Percentiles rank a stretch among this genome's conserved stretches.
These are phyloP conservation scores for Apostichopus californicus DNA, from an alignment of 35 echinoderm and acorn worm species.

Conservation along the genomic window DNA sequence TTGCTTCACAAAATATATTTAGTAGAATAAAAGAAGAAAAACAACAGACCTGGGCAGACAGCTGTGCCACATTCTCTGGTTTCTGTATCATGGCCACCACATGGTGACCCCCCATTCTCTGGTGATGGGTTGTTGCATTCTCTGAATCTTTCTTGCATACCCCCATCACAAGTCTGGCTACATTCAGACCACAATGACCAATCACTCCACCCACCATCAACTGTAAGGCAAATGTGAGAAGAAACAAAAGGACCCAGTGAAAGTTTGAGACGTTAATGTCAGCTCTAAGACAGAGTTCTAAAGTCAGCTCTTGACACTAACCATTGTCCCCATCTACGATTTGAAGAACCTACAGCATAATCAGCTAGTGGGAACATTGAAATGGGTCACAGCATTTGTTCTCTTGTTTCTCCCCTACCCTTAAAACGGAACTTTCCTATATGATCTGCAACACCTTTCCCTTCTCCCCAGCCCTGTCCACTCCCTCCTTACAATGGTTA, in stretches of 20 bases:
- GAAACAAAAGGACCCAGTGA: background rate
- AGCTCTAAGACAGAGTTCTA: background rate
- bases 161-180: constrained; percentile 64
- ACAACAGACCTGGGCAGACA: constrained; percentile 24
- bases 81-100: constrained; percentile 25
- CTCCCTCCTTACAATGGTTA: too few relatives aligned
- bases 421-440: too few relatives aligned
- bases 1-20: background rate
- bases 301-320: too few relatives aligned
- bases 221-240: constrained; percentile 20
- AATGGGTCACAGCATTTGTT: too few relatives aligned
- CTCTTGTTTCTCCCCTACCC: too few relatives aligned
- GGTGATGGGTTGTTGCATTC: constrained; percentile 71
- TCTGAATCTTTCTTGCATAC: constrained; percentile 40
- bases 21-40: too few relatives aligned
- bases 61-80: constrained; percentile 17
- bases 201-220: constrained; percentile 68
- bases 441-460: too few relatives aligned
- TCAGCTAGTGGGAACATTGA: too few relatives aligned
- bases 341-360: too few relatives aligned
- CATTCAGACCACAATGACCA: constrained; percentile 69
- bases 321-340: too few relatives aligned
- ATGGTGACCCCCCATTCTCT: constrained; percentile 59
- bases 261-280: too few relatives aligned
- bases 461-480: too few relatives aligned